Evolutionary conservation across 1,140 invertebrate species (phyloP), one percentile per base, ranked within the genome.

Genomic region (Cydia strobilella): DNA sequence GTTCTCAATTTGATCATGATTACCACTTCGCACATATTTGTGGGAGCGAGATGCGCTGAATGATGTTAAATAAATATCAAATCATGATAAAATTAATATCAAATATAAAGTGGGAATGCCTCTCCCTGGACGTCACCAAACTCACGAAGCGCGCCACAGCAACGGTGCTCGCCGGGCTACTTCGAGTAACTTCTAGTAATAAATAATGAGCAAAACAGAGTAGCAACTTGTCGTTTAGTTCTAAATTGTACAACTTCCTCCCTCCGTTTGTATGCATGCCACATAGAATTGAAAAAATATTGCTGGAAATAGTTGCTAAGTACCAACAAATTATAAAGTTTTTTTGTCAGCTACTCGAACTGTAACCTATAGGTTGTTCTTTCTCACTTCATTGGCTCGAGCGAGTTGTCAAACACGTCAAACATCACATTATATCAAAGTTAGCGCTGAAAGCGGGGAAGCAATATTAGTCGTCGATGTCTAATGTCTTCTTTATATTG

Each of bases 131-230:
- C 42, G 42, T 45, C 42, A 13, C 42, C 12, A 45, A 45, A 13
- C 13, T 45, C 42, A 13, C 42, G 42, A 45, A 45, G 42, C 13
- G 3, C 42, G 51, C 15, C 48, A 18, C 48, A 5, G 3, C 15
- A n/a, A 18, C 15, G 6, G 48, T 6, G 15, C 48, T 51, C 48
- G 48, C 15, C n/a, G n/a, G 45, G 51, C 51, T 18, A 54, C n/a
- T 54, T 54, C n/a, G 35, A 3, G 51, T n/a, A 54, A 54, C 51
- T 54, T 54, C 15, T 54, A 18, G 0, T 54, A 54, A 54, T 54
- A 54, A 54, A 54, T 54, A 54, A 54, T 54, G 51, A 54, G 51
- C 51, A 54, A 54, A 54, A 54, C 51, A 54, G 51, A n/a, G 7
- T n/a, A 45, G 15, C 42, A 54, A 54, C 51, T 54, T 54, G 51